Conservation (phyloP, 2,113 vertebrate species). For the Neogobius melanostomus region DNA sequence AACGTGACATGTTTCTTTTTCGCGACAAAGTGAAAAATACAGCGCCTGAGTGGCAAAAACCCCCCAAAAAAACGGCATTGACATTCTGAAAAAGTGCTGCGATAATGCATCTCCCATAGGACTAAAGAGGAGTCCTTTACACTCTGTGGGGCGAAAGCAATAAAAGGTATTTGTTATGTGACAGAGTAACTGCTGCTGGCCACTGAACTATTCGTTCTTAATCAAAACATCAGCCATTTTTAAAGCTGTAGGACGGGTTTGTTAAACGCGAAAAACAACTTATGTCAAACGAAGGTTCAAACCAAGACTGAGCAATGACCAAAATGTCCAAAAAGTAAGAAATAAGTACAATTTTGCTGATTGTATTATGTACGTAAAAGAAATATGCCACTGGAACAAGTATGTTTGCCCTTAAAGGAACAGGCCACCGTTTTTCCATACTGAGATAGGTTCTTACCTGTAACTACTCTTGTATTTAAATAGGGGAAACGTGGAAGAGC, state of each 20-base stretch:
- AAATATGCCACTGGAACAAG: no score
- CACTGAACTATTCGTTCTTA: background rate
- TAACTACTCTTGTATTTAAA: no score
- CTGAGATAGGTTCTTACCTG: no score
- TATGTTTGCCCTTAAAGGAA: no score
- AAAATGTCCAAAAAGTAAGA: no score
- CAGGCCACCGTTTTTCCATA: no score
- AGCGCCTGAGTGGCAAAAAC: conserved; percentile 42
- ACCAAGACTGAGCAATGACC: background rate
- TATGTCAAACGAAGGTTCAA: background rate
- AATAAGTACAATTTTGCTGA: no score
- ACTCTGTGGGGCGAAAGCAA: background rate
- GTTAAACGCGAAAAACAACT: no score
- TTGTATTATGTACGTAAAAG: no score
- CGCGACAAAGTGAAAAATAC: conserved; percentile 47
- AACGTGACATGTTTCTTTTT: conserved; percentile 21
- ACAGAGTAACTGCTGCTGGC: no score
- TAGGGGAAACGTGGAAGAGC: no score
- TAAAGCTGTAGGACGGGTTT: background rate
- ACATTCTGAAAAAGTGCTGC: conserved; percentile 52
- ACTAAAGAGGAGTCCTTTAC: conserved; percentile 50
- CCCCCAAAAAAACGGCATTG: conserved; percentile 14
- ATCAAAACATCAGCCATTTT: background rate
- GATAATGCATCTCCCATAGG: conserved; percentile 43
- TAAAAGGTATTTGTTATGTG: no score